Conservation (phyloP, 2,113 vertebrate genomes). For the Puntigrus tetrazona region DNA sequence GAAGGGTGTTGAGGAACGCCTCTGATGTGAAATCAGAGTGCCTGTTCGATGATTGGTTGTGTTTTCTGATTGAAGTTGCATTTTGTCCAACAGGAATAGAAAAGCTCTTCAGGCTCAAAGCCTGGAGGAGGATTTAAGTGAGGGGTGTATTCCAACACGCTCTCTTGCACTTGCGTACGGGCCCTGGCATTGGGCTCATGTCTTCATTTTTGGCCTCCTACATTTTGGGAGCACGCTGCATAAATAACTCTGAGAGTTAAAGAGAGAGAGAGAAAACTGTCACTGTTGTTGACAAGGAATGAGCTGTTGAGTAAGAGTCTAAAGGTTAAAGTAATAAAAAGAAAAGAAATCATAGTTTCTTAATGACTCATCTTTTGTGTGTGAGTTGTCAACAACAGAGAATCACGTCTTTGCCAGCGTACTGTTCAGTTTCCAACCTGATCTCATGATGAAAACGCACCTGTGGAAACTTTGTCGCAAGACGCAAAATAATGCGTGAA, state of each 20-base stretch:
- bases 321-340: constrained; percentile 30
- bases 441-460: no score
- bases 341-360: neutral
- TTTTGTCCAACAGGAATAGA: constrained; percentile 62
- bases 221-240: constrained; percentile 65
- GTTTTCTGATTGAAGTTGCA: constrained; percentile 55
- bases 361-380: constrained; percentile 11
- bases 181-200: constrained; percentile 58
- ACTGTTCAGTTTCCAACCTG: neutral
- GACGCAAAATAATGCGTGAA: no score
- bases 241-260: constrained; percentile 61
- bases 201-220: constrained; percentile 70
- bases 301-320: constrained; percentile 63
- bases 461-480: no score
- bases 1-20: constrained; percentile 49
- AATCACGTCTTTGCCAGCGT: neutral
- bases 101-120: constrained; percentile 54
- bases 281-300: constrained; percentile 57
- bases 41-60: constrained; percentile 58
- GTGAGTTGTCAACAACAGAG: neutral
- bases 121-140: constrained; percentile 67
- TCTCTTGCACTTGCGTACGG: neutral
- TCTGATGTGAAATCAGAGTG: constrained; percentile 61
- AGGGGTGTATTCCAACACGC: constrained; percentile 50
- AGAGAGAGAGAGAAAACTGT: constrained; percentile 46